Evolutionary conservation across 2,797 vertebrate species (phyloP), one percentile per base, ranked within the genome.

Genomic region (Sarcophilus harrisii): DNA sequence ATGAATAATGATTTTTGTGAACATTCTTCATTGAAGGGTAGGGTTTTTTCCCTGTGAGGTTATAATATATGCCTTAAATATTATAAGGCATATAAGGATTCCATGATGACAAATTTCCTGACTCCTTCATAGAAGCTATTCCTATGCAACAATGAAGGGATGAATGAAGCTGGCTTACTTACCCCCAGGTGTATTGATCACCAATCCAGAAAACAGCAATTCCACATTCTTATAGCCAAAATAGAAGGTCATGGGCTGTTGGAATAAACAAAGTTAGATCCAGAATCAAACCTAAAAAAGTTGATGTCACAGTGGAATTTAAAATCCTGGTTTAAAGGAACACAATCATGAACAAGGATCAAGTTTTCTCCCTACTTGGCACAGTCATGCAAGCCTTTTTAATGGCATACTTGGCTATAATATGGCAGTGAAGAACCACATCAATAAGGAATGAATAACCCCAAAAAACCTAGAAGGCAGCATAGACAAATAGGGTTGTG

Each of bases 161-260:
- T 55, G 54, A 55, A 55, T 10, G 54, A 55, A 55, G 9, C 54
- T 93, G 27, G 93, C 54, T 95, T 97, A 99, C 99, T 99, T 81
- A 99, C 99, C 99, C 99, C 99, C 99, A 92, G 99, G 98, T 49
- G 99, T 99, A 98, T 99, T 99, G 99, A 99, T 99, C 97, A 99
- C 96, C 94, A 99, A 98, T 28, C 99, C 99, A 0, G 98, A 98
- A 98, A 99, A 99, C 90, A 99, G 99, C 95, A 99, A 97, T 95
- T 99, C 98, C 98, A 99, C 99, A 0, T 99, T 98, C 58, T 98
- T 95, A 98, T 97, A 99, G 96, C 98, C 99, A 27, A 99, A 99
- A 98, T 99, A 99, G 98, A 99, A 99, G 59, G 99, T 99, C 99
- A 99, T 99, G 92, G 89, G 98, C 99, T 99, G 98, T 93, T 96